Evolutionary conservation across 2,797 vertebrate genomes (phyloP).

Genomic region (Hephaestus fuliginosus): DNA sequence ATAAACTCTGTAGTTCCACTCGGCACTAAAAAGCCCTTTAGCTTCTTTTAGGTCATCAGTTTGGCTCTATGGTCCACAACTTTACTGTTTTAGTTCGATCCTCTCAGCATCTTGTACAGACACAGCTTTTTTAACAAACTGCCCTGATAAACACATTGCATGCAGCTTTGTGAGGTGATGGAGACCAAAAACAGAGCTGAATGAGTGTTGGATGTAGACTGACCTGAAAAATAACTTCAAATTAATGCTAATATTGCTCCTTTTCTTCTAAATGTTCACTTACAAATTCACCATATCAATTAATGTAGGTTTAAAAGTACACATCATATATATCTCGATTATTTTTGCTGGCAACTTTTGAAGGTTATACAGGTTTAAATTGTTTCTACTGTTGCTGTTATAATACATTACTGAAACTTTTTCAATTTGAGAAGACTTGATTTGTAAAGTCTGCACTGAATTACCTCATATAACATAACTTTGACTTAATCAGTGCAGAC

Average conservation of each 20-base stretch:
- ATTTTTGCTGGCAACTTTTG: neutral
- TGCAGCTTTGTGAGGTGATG: neutral
- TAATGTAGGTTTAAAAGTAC: too few species aligned
- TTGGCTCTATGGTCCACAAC: neutral
- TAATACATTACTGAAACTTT: neutral
- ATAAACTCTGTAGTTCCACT: neutral
- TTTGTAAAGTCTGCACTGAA: neutral
- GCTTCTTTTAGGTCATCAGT: neutral
- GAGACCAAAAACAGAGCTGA: neutral
- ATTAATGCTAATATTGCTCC: neutral
- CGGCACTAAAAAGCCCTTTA: neutral
- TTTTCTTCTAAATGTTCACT: neutral
- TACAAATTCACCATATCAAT: neutral
- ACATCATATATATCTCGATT: neutral
- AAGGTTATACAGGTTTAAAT: neutral
- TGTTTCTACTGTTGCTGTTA: neutral
- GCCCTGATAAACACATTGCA: too few species aligned
- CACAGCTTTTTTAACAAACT: too few species aligned
- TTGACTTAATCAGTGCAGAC: neutral
- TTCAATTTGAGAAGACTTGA: neutral
- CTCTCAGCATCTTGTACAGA: too few species aligned
- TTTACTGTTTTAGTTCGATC: neutral
- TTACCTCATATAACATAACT: neutral
- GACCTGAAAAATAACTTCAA: neutral
- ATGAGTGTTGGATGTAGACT: neutral